Evolutionary conservation across 2,888 invertebrate species (phyloP).

Genomic region (Ormyrus pomaceus): DNA sequence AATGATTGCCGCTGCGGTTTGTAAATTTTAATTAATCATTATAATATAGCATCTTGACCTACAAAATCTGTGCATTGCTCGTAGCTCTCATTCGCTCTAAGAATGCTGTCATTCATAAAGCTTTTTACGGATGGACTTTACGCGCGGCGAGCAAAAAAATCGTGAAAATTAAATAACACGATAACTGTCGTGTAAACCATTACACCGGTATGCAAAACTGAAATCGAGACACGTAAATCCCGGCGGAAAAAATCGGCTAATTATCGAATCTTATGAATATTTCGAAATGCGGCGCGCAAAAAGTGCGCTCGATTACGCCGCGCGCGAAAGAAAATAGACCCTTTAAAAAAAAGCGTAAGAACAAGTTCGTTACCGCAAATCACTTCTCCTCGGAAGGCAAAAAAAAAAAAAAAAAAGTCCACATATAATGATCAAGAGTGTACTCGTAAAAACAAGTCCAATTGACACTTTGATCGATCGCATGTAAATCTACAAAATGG

Average conservation of each 20-base stretch:
- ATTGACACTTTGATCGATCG: conserved; percentile 33
- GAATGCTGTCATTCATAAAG: not conserved
- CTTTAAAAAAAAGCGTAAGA: conserved; percentile 1
- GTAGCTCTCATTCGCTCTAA: not conserved
- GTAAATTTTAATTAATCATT: too few species aligned
- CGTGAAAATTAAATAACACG: too few species aligned
- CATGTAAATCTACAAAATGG: conserved; percentile 6
- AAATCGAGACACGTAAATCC: not conserved
- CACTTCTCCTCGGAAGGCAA: conserved; percentile 5
- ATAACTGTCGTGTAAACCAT: too few species aligned
- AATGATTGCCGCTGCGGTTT: not conserved
- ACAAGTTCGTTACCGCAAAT: conserved; percentile 33
- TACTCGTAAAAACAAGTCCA: not conserved
- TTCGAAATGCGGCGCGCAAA: conserved; percentile 1
- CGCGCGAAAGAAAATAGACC: not conserved
- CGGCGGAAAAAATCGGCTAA: not conserved
- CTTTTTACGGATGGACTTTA: not conserved
- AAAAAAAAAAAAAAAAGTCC: conserved; percentile 8
- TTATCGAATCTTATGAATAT: conserved; percentile 14
- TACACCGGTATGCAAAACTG: not conserved
- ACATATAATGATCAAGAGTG: conserved; percentile 4
- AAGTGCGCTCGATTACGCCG: not conserved
- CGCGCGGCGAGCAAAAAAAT: not conserved
- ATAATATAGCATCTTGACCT: too few species aligned
- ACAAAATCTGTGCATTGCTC: not conserved